These are phyloP conservation scores for Ischnus inquisitorius DNA, from an alignment of 2,888 invertebrate species.

Conservation along the genomic window DNA sequence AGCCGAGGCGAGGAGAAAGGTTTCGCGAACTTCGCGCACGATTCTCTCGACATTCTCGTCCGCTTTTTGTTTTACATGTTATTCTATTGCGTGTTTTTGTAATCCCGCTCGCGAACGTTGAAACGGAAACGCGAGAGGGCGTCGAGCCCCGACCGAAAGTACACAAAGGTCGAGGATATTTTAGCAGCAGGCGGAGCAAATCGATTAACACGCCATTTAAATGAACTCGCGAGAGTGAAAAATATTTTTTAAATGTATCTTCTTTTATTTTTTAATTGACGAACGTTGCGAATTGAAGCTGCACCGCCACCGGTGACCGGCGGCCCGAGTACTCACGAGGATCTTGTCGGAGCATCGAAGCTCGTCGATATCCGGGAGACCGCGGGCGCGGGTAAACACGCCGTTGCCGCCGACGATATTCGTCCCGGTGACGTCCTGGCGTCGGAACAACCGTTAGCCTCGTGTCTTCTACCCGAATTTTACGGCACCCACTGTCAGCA, in stretches of 20 bases:
- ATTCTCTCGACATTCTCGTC: background rate
- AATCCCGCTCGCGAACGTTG: no score
- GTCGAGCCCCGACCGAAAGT: no score
- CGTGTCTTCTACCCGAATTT: conserved; percentile 90
- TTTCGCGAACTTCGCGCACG: background rate
- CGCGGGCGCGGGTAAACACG: conserved; percentile 89
- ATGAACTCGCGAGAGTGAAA: background rate
- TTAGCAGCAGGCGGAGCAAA: no score
- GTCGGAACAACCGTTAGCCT: conserved; percentile 91
- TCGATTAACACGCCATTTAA: background rate
- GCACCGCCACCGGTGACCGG: conserved; percentile 84
- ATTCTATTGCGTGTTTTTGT: background rate
- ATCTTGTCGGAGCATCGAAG: conserved; percentile 88
- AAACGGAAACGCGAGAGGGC: no score
- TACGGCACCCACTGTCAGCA: conserved; percentile 93
- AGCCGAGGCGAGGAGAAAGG: background rate
- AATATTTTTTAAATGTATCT: background rate
- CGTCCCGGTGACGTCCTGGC: conserved; percentile 91
- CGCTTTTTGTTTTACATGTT: background rate
- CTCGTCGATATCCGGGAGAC: conserved; percentile 88
- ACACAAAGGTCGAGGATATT: no score
- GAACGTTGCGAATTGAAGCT: conserved; percentile 50
- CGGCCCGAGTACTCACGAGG: conserved; percentile 85
- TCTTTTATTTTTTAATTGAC: background rate
- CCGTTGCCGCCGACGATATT: conserved; percentile 88